A percentile compares a stretch with the other conserved stretches of the same genome.
Conservation (phyloP, 2,113 vertebrate species). For the Arenaria interpres region DNA sequence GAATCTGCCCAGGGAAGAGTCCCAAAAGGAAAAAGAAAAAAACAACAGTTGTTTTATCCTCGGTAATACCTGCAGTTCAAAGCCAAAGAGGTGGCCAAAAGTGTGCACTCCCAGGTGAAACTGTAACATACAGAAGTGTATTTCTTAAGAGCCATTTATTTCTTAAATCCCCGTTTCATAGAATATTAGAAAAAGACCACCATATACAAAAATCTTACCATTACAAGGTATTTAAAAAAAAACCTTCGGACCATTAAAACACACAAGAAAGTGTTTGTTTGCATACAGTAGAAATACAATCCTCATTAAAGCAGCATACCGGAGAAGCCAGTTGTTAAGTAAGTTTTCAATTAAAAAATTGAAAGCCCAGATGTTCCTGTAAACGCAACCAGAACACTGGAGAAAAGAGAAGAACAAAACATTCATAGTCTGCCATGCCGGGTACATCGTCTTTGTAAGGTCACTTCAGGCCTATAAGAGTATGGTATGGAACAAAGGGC, state of each 20-base stretch:
- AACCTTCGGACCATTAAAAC: conserved; percentile 25
- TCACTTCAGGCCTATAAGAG: conserved; percentile 62
- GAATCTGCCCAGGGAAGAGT: background rate
- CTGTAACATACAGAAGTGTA: background rate
- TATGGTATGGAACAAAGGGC: background rate
- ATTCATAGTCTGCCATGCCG: conserved; percentile 34
- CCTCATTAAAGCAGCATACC: conserved; percentile 43
- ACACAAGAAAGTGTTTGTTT: conserved; percentile 25
- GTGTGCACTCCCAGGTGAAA: background rate
- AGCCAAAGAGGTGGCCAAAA: background rate
- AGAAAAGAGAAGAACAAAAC: conserved; percentile 35
- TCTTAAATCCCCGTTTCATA: background rate
- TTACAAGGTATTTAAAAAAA: conserved; percentile 31
- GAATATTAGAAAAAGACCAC: conserved; percentile 40
- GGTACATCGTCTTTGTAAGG: conserved; percentile 49
- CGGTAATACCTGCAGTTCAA: background rate
- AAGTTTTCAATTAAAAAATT: conserved; percentile 33
- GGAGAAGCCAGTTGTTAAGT: background rate
- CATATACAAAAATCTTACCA: conserved; percentile 46
- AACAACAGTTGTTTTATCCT: background rate
- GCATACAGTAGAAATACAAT: conserved; percentile 58
- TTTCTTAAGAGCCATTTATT: background rate
- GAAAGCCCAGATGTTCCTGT: conserved; percentile 39
- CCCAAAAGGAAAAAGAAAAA: background rate
- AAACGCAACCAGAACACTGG: conserved; percentile 13